These are phyloP conservation scores for Callionymus lyra DNA, from an alignment of 2,113 vertebrate species.

Conservation along the genomic window DNA sequence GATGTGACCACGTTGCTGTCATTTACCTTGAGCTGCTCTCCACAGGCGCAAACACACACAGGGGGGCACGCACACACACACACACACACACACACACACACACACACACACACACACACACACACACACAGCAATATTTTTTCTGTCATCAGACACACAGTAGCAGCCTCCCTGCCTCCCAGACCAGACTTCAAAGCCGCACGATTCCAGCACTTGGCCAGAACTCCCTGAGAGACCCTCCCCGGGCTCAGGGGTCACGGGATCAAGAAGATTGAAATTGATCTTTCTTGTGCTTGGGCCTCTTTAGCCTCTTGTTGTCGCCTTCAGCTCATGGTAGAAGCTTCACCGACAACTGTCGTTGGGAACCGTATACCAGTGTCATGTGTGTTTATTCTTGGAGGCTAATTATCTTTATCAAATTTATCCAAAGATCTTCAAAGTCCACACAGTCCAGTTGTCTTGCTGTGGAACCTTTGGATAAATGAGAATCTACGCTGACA, in stretches of 20 bases:
- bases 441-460: too few species aligned
- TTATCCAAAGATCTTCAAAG: too few species aligned
- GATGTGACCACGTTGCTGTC: constrained; percentile 89
- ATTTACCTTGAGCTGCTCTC: constrained; percentile 85
- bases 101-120: constrained; percentile 9
- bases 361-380: too few species aligned
- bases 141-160: constrained; percentile 6
- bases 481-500: too few species aligned
- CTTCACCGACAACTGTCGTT: background rate
- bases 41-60: constrained; percentile 59
- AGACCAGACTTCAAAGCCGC: constrained; percentile 48
- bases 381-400: too few species aligned
- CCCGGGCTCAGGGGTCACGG: constrained; percentile 40
- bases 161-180: constrained; percentile 32
- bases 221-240: constrained; percentile 55
- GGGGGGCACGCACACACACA: constrained; percentile 19
- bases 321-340: constrained; percentile 19
- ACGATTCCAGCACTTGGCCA: constrained; percentile 28
- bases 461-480: too few species aligned
- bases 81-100: constrained; percentile 3
- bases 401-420: too few species aligned
- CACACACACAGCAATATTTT: too few species aligned
- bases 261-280: constrained; percentile 67
- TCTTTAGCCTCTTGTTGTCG: constrained; percentile 49
- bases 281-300: constrained; percentile 35